Evolutionary conservation across 1,140 invertebrate species (phyloP), one percentile per base, ranked within the genome.

Genomic region (Eubasilissa regina): DNA sequence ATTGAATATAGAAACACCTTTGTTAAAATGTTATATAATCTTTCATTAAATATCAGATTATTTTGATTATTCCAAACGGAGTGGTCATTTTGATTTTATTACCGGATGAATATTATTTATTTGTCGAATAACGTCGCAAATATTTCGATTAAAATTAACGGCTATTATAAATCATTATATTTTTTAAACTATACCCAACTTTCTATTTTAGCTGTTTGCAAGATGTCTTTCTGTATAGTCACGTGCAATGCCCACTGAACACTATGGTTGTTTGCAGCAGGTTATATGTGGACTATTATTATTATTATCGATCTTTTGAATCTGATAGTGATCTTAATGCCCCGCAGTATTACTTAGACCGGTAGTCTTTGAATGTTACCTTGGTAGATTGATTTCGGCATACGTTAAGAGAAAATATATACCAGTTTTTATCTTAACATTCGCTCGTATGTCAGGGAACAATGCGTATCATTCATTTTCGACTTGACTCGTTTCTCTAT

Each of bases 321-420:
- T 58, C 47, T n/a, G 66, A 70, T 70, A 15, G 45, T 48, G 51
- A 70, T 70, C 66, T 70, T 70, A 13, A 21, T 70, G 66, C 66
- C 44, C 66, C 45, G 66, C 12, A 48, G 66, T 48, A 10, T 35
- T 70, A 70, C 25, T 21, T n/a, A 45, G 17, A 68, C 43, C 64
- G 43, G 64, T 45, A 17, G 44, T 7, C 60, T 64, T 64, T 43
- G 60, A 25, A 35, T 35, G 60, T 64, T 64, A 35, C 60, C 60
- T 64, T 64, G 60, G 35, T 43, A 13, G 19, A 64, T 64, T 64
- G 60, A 64, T 64, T 64, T 64, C 60, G 60, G 35, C 60, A 64
- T 44, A 62, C 58, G n/a, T 25, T 9, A 62, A 13, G 60, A 25
- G 17, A 25, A 64, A 64, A 64, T 25, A 25, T 64, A 64, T 10